phyloP scores from a whole-genome alignment of 2,888 invertebrate genomes.

The Dexiosoma caninum region DNA sequence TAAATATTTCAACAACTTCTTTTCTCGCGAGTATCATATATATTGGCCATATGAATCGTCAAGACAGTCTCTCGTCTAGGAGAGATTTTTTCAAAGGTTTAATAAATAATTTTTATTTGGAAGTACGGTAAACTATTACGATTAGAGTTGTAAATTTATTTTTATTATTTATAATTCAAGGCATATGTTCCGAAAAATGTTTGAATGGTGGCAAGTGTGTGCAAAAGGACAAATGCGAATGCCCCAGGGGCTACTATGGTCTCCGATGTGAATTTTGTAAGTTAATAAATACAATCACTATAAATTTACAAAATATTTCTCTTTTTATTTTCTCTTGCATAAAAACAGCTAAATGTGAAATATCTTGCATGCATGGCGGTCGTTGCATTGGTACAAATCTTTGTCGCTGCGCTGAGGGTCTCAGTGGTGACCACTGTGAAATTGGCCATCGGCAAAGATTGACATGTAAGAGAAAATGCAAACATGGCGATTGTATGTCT shows the following conservation, averaged over 20 bases:
- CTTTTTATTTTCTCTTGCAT: not conserved
- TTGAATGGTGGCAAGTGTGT: constrained; percentile 96
- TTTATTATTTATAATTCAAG: constrained; percentile 77
- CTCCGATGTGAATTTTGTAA: constrained; percentile 93
- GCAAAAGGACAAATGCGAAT: constrained; percentile 95
- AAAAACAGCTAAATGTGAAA: constrained; percentile 88
- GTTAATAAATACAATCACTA: constrained; percentile 73
- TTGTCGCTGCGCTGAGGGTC: constrained; percentile 90
- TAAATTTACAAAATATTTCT: not conserved
- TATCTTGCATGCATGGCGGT: constrained; percentile 94
- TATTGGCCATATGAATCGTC: too few species aligned
- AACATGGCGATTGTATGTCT: constrained; percentile 86
- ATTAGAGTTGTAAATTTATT: too few species aligned
- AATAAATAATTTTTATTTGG: too few species aligned
- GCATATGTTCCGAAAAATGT: constrained; percentile 94
- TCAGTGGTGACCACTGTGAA: constrained; percentile 92
- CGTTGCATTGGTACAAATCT: constrained; percentile 92
- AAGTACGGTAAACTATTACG: too few species aligned
- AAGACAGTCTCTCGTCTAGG: too few species aligned
- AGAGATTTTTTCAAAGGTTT: too few species aligned
- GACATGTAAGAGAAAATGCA: constrained; percentile 85
- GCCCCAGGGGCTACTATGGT: constrained; percentile 94
- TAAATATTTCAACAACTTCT: too few species aligned
- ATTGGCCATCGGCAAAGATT: constrained; percentile 87
- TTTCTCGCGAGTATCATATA: too few species aligned